Base-by-base conservation (phyloP, 1,140 invertebrate genomes). In the Drosophila insularis region DNA sequence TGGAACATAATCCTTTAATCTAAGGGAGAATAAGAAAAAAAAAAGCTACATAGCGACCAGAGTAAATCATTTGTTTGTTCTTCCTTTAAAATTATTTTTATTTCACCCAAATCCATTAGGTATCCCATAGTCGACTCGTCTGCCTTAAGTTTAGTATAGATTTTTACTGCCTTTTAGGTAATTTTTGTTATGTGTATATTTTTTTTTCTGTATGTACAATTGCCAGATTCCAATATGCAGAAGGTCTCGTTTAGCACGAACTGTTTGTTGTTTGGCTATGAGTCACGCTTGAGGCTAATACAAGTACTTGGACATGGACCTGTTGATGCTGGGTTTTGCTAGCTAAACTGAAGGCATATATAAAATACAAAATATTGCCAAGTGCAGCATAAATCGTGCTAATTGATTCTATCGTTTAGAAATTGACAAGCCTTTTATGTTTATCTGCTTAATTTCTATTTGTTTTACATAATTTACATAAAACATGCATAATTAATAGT, bases 371-470 rank as follows among this genome's bases (percentile, higher is more conserved):
- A 27, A 27, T 27, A 27, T 75, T 56, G 72, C 73, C 80, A 85
- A 85, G 81, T 87, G 84, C 84, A 89, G 74, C 84, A 84, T 89
- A 89, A 84, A 74, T 89, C 84, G 84, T 89, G 84, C 77, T 89
- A 89, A 89, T 84, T 84, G 84, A 89, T 89, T 78, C 74, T 80
- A 89, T 89, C 84, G 84, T 67, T 65, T 69, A 61, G 55, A 69
- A 68, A 77, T 82, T 87, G 76, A 89, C 84, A 89, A 72, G 59
- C 76, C 53, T 76, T 87, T 82, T 74, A 55, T 39, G 37, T 61
- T 74, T 74, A 11, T 40, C 27, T 31, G 46, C 68, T 68, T 74
- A 6, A 61, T 67, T 66, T 75, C 59, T 62, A 54, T 40, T 32
- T 43, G 63, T 67, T 27, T 77, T 80, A 70, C 69, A 72, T 80